These are phyloP conservation scores for Poecilia velifera DNA, from an alignment of 2,797 vertebrate species.

Conservation along the genomic window DNA sequence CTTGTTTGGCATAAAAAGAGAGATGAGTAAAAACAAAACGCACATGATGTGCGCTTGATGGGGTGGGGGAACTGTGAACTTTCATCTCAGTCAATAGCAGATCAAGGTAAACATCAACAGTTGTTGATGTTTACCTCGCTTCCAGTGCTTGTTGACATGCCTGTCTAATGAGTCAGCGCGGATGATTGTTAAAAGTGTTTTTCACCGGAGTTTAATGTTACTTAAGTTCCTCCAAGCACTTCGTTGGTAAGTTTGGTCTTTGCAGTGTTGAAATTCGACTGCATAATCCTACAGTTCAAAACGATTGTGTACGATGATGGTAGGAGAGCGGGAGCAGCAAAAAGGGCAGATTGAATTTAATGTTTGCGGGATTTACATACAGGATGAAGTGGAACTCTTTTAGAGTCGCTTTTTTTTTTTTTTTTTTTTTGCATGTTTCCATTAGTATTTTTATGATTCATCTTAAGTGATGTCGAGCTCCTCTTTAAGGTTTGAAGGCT, in stretches of 20 bases:
- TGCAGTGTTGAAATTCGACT: background rate
- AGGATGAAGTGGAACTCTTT: background rate
- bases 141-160: background rate
- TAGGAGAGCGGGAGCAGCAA: background rate
- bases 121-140: too few species aligned
- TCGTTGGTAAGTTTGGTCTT: background rate
- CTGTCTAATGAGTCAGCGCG: background rate
- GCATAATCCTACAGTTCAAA: background rate
- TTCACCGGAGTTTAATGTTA: too few species aligned
- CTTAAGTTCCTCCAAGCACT: background rate
- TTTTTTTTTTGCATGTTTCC: too few species aligned
- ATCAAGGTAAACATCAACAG: constrained; percentile 3
- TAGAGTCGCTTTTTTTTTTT: too few species aligned
- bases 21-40: background rate
- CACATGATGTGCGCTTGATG: background rate
- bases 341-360: background rate
- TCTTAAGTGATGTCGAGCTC: too few species aligned
- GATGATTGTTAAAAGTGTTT: background rate
- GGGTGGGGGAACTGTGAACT: background rate
- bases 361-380: background rate
- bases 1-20: background rate
- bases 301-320: background rate
- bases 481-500: too few species aligned
- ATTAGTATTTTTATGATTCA: too few species aligned
- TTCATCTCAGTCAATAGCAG: background rate